Conservation (phyloP, 2,113 vertebrate genomes). For the Planiliza haematocheilus region DNA sequence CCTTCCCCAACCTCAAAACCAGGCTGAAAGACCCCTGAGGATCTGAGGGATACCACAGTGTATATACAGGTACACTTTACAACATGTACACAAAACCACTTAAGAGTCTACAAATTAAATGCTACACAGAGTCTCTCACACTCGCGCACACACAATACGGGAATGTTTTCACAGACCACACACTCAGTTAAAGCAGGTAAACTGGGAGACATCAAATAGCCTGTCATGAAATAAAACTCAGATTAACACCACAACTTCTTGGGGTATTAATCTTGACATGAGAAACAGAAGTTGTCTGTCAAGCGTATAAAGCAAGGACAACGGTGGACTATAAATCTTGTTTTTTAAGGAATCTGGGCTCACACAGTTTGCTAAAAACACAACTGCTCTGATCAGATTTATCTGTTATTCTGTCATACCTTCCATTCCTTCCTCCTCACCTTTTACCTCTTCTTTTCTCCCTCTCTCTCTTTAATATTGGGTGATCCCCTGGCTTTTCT, state of each 20-base stretch:
- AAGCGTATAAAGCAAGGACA: too few relatives aligned
- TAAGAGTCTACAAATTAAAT: conserved; percentile 22
- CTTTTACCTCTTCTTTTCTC: background rate
- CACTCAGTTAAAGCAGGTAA: background rate
- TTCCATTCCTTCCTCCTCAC: background rate
- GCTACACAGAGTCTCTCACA: background rate
- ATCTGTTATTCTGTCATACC: background rate
- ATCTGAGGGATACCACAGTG: conserved; percentile 59
- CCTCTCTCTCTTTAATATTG: background rate
- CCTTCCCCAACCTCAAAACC: conserved; percentile 11
- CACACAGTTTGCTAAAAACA: too few relatives aligned
- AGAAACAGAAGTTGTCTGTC: background rate
- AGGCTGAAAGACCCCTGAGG: conserved; percentile 44
- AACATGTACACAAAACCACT: conserved; percentile 42
- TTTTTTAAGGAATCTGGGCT: too few relatives aligned
- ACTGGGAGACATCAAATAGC: background rate
- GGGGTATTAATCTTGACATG: background rate
- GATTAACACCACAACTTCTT: too few relatives aligned
- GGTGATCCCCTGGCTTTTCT: background rate
- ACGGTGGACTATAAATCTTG: too few relatives aligned
- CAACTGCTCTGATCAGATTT: too few relatives aligned
- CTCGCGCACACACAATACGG: background rate
- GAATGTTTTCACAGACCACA: background rate
- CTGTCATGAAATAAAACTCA: too few relatives aligned
- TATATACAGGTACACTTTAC: conserved; percentile 39